phyloP scores from a whole-genome alignment of 2,113 vertebrate genomes.

The Spea multiplicata region DNA sequence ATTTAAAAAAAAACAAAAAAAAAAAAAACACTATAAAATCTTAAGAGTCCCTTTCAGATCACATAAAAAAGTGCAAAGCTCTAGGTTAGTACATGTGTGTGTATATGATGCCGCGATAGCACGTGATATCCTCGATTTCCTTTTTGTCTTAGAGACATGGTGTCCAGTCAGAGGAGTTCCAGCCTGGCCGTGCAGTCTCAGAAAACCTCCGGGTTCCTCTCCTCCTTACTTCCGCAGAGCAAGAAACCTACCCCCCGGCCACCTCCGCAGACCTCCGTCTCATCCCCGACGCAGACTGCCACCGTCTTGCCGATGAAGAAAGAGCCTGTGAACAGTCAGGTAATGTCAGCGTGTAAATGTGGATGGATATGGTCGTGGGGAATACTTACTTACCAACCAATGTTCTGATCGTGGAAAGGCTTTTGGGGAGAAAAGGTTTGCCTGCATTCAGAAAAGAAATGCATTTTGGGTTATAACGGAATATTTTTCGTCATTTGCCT shows the following conservation, averaged over 20 bases:
- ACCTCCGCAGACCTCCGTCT: slow-evolving; percentile 53
- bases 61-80: no score
- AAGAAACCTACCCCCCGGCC: slow-evolving; percentile 73
- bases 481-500: no score
- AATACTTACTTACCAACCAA: not conserved
- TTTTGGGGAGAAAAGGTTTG: no score
- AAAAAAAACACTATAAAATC: no score
- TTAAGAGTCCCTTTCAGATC: no score
- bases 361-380: no score
- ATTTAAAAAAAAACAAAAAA: no score
- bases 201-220: slow-evolving; percentile 79
- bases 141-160: slow-evolving; percentile 75
- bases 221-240: slow-evolving; percentile 83
- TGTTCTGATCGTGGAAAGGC: not conserved
- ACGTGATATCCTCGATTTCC: slow-evolving; percentile 18
- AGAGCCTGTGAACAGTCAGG: slow-evolving; percentile 72
- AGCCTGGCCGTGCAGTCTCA: slow-evolving; percentile 76
- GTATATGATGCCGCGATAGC: no score
- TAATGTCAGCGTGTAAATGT: slow-evolving; percentile 51
- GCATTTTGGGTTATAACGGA: no score
- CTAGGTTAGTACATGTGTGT: no score
- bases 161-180: slow-evolving; percentile 77
- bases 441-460: no score
- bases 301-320: slow-evolving; percentile 67
- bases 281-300: slow-evolving; percentile 69